Conservation (phyloP, 2,113 vertebrate genomes). For the Bubalus kerabau region DNA sequence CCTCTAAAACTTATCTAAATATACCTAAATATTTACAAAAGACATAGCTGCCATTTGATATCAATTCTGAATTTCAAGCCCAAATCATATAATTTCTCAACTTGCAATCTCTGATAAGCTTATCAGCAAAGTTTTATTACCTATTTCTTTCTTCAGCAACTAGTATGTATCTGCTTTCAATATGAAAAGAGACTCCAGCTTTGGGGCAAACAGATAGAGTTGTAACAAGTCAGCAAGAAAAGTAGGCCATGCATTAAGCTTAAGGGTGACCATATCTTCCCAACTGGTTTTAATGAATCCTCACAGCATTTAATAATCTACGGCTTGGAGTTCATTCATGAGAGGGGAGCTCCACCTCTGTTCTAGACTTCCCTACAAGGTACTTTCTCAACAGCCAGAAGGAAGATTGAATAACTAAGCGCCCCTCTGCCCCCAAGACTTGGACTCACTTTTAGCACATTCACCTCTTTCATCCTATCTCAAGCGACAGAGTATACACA, state of each 20-base stretch:
- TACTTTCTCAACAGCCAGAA: neutral
- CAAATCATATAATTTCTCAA: neutral
- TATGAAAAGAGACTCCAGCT: neutral
- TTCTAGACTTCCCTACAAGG: neutral
- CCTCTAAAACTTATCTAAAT: neutral
- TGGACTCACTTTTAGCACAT: neutral
- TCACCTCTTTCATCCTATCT: neutral
- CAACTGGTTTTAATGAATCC: neutral
- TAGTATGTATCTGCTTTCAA: neutral
- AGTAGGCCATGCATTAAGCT: neutral
- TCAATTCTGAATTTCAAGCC: neutral
- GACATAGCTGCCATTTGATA: neutral
- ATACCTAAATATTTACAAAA: neutral
- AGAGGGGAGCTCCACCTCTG: neutral
- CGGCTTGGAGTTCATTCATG: neutral
- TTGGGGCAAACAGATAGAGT: neutral
- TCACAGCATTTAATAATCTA: neutral
- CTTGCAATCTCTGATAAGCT: neutral
- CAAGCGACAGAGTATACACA: neutral
- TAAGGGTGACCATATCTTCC: neutral
- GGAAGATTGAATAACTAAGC: neutral
- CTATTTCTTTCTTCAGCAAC: neutral
- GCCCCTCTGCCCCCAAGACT: neutral
- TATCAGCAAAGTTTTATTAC: neutral
- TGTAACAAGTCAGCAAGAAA: neutral